Conservation (phyloP, 2,888 invertebrate species). For the Nephrotoma guestfalica region DNA sequence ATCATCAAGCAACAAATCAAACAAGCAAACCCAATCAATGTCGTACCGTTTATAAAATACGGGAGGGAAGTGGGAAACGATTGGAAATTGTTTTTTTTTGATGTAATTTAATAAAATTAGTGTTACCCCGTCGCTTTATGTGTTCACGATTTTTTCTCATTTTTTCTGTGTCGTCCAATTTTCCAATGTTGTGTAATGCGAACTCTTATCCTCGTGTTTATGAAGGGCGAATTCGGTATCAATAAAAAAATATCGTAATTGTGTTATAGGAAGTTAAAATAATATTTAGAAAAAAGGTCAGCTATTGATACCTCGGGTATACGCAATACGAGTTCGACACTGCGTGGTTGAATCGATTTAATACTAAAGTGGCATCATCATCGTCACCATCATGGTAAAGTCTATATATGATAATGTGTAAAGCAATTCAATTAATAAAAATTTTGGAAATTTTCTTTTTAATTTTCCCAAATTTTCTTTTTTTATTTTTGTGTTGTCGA, state of each 20-base stretch:
- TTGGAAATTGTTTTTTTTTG: not conserved
- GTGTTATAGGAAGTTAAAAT: not conserved
- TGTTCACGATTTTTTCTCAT: not conserved
- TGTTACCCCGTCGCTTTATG: not conserved
- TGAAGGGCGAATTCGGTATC: not conserved
- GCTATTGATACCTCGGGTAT: not conserved
- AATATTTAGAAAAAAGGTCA: not conserved
- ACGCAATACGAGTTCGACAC: not conserved
- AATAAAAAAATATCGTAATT: not conserved
- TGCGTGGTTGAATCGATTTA: not conserved
- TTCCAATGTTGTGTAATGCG: not conserved
- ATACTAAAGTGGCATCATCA: not conserved
- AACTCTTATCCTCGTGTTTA: no score
- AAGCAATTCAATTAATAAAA: not conserved
- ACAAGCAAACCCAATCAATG: not conserved
- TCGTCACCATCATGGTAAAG: not conserved
- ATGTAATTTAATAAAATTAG: not conserved
- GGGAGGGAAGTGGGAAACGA: not conserved
- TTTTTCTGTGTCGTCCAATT: not conserved
- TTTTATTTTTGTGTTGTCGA: not conserved
- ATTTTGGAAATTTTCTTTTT: not conserved
- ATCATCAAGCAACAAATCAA: not conserved
- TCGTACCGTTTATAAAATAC: not conserved
- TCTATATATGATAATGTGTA: not conserved
- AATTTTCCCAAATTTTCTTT: not conserved